Evolutionary conservation across 1,140 invertebrate genomes (phyloP), one percentile per base, ranked within the genome.

Genomic region (Hylaeus anthracinus): DNA sequence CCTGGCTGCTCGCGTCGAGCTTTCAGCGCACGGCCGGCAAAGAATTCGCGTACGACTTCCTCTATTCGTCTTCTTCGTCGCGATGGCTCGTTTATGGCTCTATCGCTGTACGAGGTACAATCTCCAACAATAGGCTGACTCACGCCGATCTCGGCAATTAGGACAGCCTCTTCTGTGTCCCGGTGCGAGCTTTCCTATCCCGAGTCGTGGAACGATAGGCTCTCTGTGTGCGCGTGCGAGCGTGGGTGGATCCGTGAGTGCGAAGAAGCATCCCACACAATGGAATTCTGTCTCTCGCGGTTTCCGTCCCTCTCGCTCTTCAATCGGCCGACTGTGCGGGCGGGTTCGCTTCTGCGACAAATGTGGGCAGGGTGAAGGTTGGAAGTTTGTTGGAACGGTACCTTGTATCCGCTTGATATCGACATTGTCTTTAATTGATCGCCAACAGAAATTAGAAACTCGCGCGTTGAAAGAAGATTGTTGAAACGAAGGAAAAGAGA

Each of bases 121-220:
- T 72, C 73, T 9, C 43, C 53, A 45, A 82, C 82, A 78, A 88
- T 85, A 26, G 64, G 65, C 81, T 88, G 87, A 84, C 84, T 88
- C 83, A 86, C 39, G 81, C 43, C 53, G 69, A 81, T 79, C 67
- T 56, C 71, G 53, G 60, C 86, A 88, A 87, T 87, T 88, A 84
- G 78, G 83, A 87, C 85, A 79, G 58, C 58, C 70, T 79, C 51
- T 83, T 58, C 73, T 48, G 56, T 61, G 51, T 67, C 61, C 48
- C 61, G 26, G 72, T 43, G 43, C 14, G 4, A 53, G 72, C 63
- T 75, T 63, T 66, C 51, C 48, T 65, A n/a, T 65, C 61, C 15
- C 39, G 61, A 53, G 15, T 10, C 61, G 37, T 6, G 65, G 65
- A 51, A 67, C 45, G 45, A 55, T 48, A 14, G 5, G n/a, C 39